phyloP scores from a whole-genome alignment of 2,113 vertebrate species.

The Miniopterus natalensis region DNA sequence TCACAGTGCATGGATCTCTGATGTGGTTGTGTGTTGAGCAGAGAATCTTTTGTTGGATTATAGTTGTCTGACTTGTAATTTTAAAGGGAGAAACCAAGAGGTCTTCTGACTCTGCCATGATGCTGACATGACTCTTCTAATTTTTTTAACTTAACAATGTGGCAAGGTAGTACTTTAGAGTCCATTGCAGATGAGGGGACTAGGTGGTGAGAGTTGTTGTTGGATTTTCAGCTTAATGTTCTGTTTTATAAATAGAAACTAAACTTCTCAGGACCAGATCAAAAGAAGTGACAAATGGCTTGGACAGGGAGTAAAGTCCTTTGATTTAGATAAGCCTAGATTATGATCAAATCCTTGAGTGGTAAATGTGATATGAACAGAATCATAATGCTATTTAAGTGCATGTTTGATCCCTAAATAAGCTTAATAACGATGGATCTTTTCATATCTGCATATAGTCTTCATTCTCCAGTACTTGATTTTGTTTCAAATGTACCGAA shows the following conservation, averaged over 20 bases:
- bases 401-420: neutral
- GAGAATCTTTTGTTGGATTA: neutral
- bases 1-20: neutral
- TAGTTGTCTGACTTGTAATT: neutral
- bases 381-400: neutral
- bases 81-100: neutral
- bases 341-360: neutral
- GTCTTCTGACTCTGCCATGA: neutral
- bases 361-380: neutral
- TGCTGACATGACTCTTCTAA: neutral
- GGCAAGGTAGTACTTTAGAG: neutral
- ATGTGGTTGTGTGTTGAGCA: neutral
- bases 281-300: neutral
- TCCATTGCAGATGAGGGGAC: neutral
- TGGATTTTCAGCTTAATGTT: neutral
- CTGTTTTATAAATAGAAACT: neutral
- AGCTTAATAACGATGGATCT: neutral
- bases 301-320: neutral
- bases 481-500: neutral
- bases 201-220: neutral
- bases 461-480: neutral
- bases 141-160: neutral
- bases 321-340: neutral
- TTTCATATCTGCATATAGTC: neutral
- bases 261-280: neutral